phyloP scores from a whole-genome alignment of 2,113 vertebrate species.

The Chunga burmeisteri region DNA sequence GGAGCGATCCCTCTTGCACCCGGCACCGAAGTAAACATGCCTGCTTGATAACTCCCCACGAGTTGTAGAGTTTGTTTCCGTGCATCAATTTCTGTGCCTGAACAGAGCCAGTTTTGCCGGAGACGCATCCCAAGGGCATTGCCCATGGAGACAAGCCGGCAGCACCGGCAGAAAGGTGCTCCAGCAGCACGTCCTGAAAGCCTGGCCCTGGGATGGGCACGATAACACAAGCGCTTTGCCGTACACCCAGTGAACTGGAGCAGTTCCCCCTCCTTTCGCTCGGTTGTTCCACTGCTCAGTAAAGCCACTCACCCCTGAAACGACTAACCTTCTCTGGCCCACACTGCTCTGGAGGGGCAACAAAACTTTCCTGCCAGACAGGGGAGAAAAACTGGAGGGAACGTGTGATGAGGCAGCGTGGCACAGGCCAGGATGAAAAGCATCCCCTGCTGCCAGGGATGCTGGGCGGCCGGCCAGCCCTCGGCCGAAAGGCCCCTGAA shows the following conservation, averaged over 20 bases:
- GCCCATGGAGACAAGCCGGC: background rate
- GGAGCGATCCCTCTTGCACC: no score
- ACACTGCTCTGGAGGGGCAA: accelerated
- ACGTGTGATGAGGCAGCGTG: background rate
- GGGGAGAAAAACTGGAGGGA: background rate
- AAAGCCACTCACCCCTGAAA: background rate
- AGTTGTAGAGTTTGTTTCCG: no score
- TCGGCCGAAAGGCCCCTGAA: background rate
- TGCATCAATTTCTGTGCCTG: background rate
- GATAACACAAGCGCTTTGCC: accelerated
- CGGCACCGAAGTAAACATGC: no score
- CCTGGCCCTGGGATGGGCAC: accelerated
- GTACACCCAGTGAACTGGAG: accelerated
- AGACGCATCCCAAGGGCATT: background rate
- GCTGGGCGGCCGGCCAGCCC: background rate
- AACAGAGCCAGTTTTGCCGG: background rate
- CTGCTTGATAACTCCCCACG: no score
- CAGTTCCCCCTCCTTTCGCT: accelerated
- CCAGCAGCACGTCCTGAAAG: background rate
- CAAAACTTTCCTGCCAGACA: accelerated
- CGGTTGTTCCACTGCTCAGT: background rate
- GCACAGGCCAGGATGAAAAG: no score
- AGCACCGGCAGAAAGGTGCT: background rate
- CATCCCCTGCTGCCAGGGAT: background rate
- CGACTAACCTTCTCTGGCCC: background rate